Percentiles rank a stretch among this genome's conserved stretches.
Conservation (phyloP, 2,113 vertebrate genomes). For the Tyrannus savana region DNA sequence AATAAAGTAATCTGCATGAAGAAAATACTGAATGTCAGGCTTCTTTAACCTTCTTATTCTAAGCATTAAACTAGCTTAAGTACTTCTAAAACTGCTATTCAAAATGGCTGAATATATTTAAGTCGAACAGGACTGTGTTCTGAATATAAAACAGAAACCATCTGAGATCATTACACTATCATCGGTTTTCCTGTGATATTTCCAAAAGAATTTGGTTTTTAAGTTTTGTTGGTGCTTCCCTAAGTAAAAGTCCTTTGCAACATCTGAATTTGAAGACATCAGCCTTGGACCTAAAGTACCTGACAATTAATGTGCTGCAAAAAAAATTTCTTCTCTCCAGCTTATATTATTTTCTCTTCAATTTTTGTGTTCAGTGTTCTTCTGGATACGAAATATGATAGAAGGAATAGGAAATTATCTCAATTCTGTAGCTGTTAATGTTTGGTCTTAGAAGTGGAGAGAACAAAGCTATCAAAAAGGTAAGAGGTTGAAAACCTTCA, state of each 20-base stretch:
- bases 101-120: conserved; percentile 3
- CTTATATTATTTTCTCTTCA: not conserved
- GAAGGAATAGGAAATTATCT: not conserved
- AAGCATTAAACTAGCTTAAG: not conserved
- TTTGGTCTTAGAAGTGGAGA: not conserved
- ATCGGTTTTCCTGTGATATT: not conserved
- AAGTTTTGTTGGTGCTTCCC: not conserved
- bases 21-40: not conserved
- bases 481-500: not conserved
- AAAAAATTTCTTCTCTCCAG: not conserved
- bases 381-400: not conserved
- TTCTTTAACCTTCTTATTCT: conserved; percentile 29
- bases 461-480: not conserved
- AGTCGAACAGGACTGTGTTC: not conserved
- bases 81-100: not conserved
- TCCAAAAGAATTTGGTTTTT: not conserved
- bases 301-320: not conserved
- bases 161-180: not conserved
- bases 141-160: not conserved
- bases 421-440: not conserved
- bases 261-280: not conserved
- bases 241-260: not conserved
- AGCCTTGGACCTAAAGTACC: not conserved
- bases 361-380: not conserved
- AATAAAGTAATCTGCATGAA: not conserved